A percentile compares a stretch with the other conserved stretches of the same genome.
Conservation (phyloP, 2,888 invertebrate genomes). For the Incurvaria masculella region DNA sequence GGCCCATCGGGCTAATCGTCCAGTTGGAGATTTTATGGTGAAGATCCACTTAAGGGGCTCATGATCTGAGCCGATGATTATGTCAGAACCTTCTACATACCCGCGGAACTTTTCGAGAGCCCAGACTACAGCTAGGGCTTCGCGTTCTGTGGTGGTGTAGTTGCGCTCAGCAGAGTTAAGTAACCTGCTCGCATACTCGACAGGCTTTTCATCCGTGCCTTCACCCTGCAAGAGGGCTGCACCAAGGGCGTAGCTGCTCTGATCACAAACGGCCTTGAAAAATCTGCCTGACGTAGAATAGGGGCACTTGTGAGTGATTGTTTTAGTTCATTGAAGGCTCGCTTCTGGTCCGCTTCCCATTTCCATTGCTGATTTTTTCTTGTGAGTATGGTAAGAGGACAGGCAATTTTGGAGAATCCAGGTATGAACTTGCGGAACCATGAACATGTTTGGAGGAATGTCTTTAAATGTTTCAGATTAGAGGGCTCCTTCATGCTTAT, state of each 20-base stretch:
- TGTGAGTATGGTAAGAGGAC: too few species aligned
- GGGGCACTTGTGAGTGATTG: too few species aligned
- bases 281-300: too few species aligned
- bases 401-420: too few species aligned
- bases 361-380: too few species aligned
- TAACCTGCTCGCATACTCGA: constrained; percentile 20
- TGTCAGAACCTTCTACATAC: constrained; percentile 28
- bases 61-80: constrained; percentile 23
- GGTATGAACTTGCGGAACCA: too few species aligned
- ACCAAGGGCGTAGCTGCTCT: constrained; percentile 15
- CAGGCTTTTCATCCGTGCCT: constrained; percentile 9
- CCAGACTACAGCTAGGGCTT: constrained; percentile 21
- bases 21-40: constrained; percentile 26
- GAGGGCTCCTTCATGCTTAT: too few species aligned
- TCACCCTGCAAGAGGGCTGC: constrained; percentile 5
- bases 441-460: too few species aligned
- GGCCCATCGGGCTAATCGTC: constrained; percentile 36
- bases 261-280: too few species aligned
- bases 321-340: too few species aligned
- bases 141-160: constrained; percentile 28
- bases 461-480: too few species aligned
- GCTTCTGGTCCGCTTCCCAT: too few species aligned
- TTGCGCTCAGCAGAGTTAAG: constrained; percentile 22
- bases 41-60: constrained; percentile 31
- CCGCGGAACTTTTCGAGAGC: constrained; percentile 9